Base-by-base conservation (phyloP, 2,888 invertebrate species). In the Tubulanus polymorphus region DNA sequence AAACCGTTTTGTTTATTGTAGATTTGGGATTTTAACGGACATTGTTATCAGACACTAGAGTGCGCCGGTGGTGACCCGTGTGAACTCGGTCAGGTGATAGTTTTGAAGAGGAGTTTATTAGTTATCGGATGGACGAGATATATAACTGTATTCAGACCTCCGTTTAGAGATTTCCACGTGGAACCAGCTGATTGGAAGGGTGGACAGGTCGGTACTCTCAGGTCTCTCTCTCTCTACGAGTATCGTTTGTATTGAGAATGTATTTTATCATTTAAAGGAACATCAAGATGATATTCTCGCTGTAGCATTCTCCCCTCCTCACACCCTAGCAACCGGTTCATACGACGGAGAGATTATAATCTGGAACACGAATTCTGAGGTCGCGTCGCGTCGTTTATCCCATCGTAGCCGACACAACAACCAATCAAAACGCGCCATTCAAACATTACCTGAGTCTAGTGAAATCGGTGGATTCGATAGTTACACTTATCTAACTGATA, bases 21-120 rank as follows among this genome's bases (percentile, higher is more conserved):
- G 78, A 72, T 79, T 20, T 79, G 79, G 79, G 79, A 79, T 60
- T 76, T 76, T 54, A 79, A 79, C 61, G 79, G 78, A 5, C 75
- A 78, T 60, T 75, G 76, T 61, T 75, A 72, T 60, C 76, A 78
- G 63, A 70, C 65, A 8, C 62, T 79, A 57, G 71, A 75, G 26
- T 76, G 77, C 65, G 63, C 69, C 2, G 69, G 67, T 2, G 76
- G 75, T 15, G 72, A 76, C 52, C 72, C 76, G 8, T 75, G 74
- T 8, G 79, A 79, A 59, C 63, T 79, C 3, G 73, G 75, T 8
- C 76, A 78, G 56, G 67, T 78, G 12, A 59, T 77, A 3, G 67
- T 71, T 29, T 69, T 79, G 12, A 79, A 79, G 64, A 61, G 76
- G 37, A 70, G 69, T 50, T 67, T 76, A 3, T 58, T 78, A 1